Percentiles rank a stretch among this genome's conserved stretches.
These are phyloP conservation scores for Siphamia tubifer DNA, from an alignment of 2,113 vertebrate genomes.

Conservation along the genomic window DNA sequence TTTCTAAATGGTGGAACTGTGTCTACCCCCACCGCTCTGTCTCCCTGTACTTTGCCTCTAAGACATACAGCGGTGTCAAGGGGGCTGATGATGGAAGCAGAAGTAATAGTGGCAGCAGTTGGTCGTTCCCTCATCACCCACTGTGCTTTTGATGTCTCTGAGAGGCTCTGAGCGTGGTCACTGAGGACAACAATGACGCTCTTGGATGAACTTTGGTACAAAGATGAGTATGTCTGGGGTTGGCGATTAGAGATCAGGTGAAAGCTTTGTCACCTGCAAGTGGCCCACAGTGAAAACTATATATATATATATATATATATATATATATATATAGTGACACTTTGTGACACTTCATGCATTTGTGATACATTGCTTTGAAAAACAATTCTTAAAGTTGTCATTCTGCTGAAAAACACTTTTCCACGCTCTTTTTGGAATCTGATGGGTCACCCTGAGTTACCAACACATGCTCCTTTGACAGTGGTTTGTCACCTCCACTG, in stretches of 20 bases:
- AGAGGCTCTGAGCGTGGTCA: neutral
- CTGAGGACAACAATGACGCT: constrained; percentile 3
- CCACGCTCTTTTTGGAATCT: too few species aligned
- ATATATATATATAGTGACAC: too few species aligned
- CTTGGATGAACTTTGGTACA: neutral
- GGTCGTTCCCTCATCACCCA: neutral
- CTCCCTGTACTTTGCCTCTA: neutral
- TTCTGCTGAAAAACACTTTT: too few species aligned
- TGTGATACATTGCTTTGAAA: too few species aligned
- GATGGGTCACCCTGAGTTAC: too few species aligned
- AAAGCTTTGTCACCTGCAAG: neutral
- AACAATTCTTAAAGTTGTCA: too few species aligned
- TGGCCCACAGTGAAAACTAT: neutral
- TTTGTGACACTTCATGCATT: too few species aligned
- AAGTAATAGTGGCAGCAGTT: constrained; percentile 5
- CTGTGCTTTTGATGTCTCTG: constrained; percentile 42
- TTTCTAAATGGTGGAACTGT: neutral
- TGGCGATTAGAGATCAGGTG: neutral
- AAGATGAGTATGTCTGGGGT: neutral
- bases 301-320: too few species aligned
- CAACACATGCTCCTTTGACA: too few species aligned
- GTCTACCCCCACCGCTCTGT: neutral
- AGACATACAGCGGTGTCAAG: neutral
- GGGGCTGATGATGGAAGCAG: neutral
- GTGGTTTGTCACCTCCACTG: too few species aligned